A percentile compares a stretch with the other conserved stretches of the same genome.
Conservation (phyloP, 2,888 invertebrate species). For the Drosophila antonietae region DNA sequence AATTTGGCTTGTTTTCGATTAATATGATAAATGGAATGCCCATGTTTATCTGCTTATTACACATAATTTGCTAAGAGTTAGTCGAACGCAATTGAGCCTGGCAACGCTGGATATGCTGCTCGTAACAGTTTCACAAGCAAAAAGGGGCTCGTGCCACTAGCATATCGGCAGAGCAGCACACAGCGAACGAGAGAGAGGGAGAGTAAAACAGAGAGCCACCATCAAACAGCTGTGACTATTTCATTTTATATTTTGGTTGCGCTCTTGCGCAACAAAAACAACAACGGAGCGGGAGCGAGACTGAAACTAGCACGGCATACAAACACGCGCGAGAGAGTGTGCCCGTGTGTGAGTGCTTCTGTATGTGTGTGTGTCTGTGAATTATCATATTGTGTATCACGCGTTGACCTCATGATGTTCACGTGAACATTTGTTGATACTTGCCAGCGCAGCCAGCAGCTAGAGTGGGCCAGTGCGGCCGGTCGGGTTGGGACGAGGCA, state of each 20-base stretch:
- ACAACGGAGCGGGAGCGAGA: slow-evolving; percentile 38
- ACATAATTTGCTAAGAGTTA: slow-evolving; percentile 9
- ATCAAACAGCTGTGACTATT: slow-evolving; percentile 73
- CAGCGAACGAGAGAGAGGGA: slow-evolving; percentile 54
- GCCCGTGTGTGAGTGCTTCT: slow-evolving; percentile 83
- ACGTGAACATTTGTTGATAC: slow-evolving; percentile 86
- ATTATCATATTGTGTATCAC: slow-evolving; percentile 86
- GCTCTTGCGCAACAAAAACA: slow-evolving; percentile 76
- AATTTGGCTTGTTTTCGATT: not conserved
- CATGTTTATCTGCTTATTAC: slow-evolving; percentile 8
- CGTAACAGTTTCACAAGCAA: slow-evolving; percentile 73
- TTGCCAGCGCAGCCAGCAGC: slow-evolving; percentile 40
- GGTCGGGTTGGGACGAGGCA: slow-evolving; percentile 32
- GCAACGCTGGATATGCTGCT: slow-evolving; percentile 53
- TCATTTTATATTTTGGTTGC: slow-evolving; percentile 44
- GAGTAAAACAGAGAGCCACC: slow-evolving; percentile 36
- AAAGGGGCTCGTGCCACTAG: slow-evolving; percentile 89
- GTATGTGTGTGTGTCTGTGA: slow-evolving; percentile 81
- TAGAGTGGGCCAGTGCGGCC: slow-evolving; percentile 7
- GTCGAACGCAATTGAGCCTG: slow-evolving; percentile 43
- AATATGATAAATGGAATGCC: slow-evolving; percentile 1
- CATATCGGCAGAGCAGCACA: slow-evolving; percentile 86
- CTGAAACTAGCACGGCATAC: slow-evolving; percentile 73
- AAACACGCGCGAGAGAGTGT: slow-evolving; percentile 52
- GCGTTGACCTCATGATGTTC: slow-evolving; percentile 90